Evolutionary conservation across 2,888 invertebrate species (phyloP), one percentile per base, ranked within the genome.

Genomic region (Acronicta psi): DNA sequence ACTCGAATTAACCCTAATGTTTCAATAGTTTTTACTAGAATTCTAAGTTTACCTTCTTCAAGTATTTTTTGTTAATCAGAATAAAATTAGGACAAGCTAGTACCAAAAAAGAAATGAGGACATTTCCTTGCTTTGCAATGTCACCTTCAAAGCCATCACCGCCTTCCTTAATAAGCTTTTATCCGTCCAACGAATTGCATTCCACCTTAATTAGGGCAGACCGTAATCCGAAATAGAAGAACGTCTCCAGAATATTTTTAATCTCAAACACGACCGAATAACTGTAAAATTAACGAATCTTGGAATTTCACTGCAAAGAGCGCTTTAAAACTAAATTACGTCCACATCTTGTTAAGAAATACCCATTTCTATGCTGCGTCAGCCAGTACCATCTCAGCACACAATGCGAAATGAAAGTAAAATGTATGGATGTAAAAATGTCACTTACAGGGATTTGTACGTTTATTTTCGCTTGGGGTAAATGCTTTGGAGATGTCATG

Each of bases 401-500:
- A 67, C 51, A 69, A 53, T 62, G 45, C 42, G 45, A 70, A 55
- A 73, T 69, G 62, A 57, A 69, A 63, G 70, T 74, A 58, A 73
- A 62, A 69, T 62, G 64, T 73, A 73, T 68, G 75, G 52, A 73
- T 57, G 74, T 73, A 59, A 59, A 67, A 52, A 69, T 58, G 69
- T 73, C 69, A 69, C 74, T 73, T 55, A 52, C 74, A 73, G 70
- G 31, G 64, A 57, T 73, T 58, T 69, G 52, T 69, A 69, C 54
- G 47, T 63, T 69, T 69, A 73, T 69, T 69, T 62, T 57, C 31
- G 49, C 54, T 68, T 14, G 46, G 34, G 43, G 47, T 61, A 73
- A 68, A 69, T 43, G 63, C 53, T 46, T 57, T 51, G 34, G 51
- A 41, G 37, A 61, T 47, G 46, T 40, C 50, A 31, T 52, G 70